Evolutionary conservation across 2,797 vertebrate species (phyloP).

Genomic region (Ispidina picta): DNA sequence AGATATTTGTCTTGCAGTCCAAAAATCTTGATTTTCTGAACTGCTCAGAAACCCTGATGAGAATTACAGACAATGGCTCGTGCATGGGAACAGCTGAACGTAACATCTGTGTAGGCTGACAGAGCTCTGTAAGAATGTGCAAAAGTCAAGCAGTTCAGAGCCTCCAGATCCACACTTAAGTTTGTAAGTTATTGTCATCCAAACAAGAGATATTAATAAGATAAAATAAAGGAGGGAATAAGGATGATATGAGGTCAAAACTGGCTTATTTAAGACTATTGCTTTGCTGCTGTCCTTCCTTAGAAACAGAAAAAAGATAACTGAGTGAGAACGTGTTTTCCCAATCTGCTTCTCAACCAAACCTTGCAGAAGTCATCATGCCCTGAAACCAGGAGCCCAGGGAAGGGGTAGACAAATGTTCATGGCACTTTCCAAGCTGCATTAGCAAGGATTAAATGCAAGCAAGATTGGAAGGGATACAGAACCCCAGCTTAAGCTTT

Average conservation of each 20-base stretch:
- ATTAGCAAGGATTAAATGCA: slow-evolving; percentile 38
- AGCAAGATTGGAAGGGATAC: slow-evolving; percentile 26
- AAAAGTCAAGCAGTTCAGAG: neutral
- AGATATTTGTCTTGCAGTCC: neutral
- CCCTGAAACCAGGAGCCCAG: rapidly evolving
- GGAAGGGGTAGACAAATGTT: neutral
- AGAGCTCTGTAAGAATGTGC: neutral
- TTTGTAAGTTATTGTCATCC: neutral
- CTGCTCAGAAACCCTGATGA: neutral
- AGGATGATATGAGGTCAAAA: neutral
- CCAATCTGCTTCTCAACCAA: neutral
- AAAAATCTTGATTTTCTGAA: slow-evolving; percentile 25
- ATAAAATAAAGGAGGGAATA: neutral
- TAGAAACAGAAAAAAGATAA: neutral
- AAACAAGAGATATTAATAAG: neutral
- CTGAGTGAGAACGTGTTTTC: neutral
- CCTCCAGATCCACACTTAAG: neutral
- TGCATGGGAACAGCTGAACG: neutral
- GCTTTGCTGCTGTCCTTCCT: neutral
- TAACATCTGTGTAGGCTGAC: neutral
- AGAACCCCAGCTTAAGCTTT: slow-evolving; percentile 23
- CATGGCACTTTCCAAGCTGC: neutral
- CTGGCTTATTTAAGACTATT: neutral
- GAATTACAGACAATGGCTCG: neutral
- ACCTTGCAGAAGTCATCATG: neutral